These are phyloP conservation scores for Tholera decimalis DNA, from an alignment of 2,888 invertebrate genomes.

Conservation along the genomic window DNA sequence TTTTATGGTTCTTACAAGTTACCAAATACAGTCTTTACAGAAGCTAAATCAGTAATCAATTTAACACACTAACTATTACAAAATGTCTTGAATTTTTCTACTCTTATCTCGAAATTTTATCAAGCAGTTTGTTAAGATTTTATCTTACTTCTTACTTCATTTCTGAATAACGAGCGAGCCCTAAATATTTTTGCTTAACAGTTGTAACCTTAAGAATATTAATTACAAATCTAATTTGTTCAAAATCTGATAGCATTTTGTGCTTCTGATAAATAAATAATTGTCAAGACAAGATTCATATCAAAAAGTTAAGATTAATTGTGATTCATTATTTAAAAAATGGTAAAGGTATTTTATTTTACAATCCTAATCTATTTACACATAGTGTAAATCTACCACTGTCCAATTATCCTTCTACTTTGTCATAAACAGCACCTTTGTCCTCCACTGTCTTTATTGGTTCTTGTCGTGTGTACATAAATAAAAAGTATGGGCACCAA, in stretches of 20 bases:
- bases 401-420: too few species aligned
- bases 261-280: conserved; percentile 10
- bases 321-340: too few species aligned
- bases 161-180: conserved; percentile 16
- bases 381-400: too few species aligned
- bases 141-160: conserved; percentile 24
- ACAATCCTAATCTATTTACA: too few species aligned
- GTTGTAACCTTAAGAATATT: conserved; percentile 23
- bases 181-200: conserved; percentile 7
- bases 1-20: too few species aligned
- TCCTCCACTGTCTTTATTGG: too few species aligned
- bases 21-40: too few species aligned
- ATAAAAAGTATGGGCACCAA: too few species aligned
- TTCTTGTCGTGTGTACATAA: too few species aligned
- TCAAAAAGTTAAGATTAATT: not conserved
- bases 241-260: conserved; percentile 7
- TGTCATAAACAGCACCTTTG: too few species aligned
- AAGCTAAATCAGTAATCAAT: not conserved
- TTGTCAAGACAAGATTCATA: not conserved
- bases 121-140: conserved; percentile 8
- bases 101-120: conserved; percentile 16
- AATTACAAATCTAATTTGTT: conserved; percentile 16
- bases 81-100: conserved; percentile 6
- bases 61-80: not conserved
- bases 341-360: too few species aligned